Evolutionary conservation across 1,140 invertebrate genomes (phyloP), one percentile per base, ranked within the genome.

Genomic region (Goniozus legneri): DNA sequence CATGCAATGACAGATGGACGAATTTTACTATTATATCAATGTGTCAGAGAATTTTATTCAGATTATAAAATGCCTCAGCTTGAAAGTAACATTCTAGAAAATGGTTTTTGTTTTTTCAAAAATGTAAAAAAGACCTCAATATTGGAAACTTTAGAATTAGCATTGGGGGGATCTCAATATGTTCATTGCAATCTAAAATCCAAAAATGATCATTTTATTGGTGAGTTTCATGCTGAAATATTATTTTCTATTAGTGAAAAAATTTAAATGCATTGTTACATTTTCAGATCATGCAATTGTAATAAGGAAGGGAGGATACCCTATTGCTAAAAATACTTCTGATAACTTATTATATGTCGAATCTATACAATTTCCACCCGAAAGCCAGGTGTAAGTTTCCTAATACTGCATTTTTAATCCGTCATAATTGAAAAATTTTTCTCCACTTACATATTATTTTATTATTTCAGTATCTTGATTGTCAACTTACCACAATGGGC

Each of bases 21-120:
- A 50, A 58, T 81, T 16, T 52, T 83, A 19, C 64, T 74, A 2
- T 60, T 86, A 3, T 67, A 81, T 55, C 79, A 84, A 65, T 74
- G 76, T n/a, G 71, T 84, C 2, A 71, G 66, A 39, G 60, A 72
- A 1, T 75, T 83, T 38, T 75, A 80, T 56, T 77, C 75, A 12
- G 56, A 73, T 19, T 78, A 80, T 47, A 34, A 50, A 19, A 67
- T 74, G 24, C 58, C 73, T 14, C 60, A 69, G 56, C 71, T 73
- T 16, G 31, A 3, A 0, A 20, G 8, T 7, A 27, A 31, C 3
- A 8, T 8, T 18, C 2, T 8, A 8, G 8, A 27, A 2, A 2
- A 0, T 4, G 8, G 2, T 24, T n/a, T 8, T 3, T 13, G 8
- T 33, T 13, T 33, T 33, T 20, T 4, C 2, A 33, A 22, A 7